Conservation (phyloP, 2,888 invertebrate genomes). For the Brenthis hecate region DNA sequence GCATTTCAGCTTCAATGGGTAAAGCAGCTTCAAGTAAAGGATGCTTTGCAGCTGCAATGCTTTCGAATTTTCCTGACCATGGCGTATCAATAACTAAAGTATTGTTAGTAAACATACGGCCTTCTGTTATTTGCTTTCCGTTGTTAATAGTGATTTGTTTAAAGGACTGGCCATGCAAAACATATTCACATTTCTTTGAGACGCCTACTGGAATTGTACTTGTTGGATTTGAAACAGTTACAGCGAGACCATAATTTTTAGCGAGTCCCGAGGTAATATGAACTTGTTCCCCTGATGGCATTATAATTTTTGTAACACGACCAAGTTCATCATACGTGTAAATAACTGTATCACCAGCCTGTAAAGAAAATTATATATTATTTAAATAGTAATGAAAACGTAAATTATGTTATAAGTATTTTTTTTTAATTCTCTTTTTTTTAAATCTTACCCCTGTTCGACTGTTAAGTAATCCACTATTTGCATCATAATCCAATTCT, state of each 20-base stretch:
- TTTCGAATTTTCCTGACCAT: slow-evolving; percentile 88
- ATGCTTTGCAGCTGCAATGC: slow-evolving; percentile 90
- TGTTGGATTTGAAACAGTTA: slow-evolving; percentile 85
- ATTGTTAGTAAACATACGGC: slow-evolving; percentile 89
- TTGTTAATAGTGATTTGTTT: slow-evolving; percentile 87
- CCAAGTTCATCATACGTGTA: slow-evolving; percentile 96
- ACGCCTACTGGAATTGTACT: slow-evolving; percentile 80
- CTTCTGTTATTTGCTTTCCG: slow-evolving; percentile 87
- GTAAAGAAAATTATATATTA: slow-evolving; percentile 45
- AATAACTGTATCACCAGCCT: slow-evolving; percentile 93
- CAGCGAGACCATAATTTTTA: slow-evolving; percentile 88
- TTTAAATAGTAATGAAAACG: slow-evolving; percentile 20
- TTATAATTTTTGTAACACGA: slow-evolving; percentile 90
- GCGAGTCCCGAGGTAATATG: slow-evolving; percentile 90
- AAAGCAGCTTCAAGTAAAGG: slow-evolving; percentile 91
- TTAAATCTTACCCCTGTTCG: slow-evolving; percentile 86
- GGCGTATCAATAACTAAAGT: slow-evolving; percentile 89
- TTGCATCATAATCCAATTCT: slow-evolving; percentile 94
- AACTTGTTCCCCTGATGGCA: slow-evolving; percentile 95
- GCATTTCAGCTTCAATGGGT: slow-evolving; percentile 94
- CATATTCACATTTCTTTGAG: slow-evolving; percentile 82
- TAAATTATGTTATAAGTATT: slow-evolving; percentile 10
- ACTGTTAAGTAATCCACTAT: slow-evolving; percentile 92
- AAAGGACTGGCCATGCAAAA: slow-evolving; percentile 84
- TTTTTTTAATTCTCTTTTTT: neutral